Evolutionary conservation across 1,140 invertebrate genomes (phyloP).

Genomic region (Macrobrachium nipponense): DNA sequence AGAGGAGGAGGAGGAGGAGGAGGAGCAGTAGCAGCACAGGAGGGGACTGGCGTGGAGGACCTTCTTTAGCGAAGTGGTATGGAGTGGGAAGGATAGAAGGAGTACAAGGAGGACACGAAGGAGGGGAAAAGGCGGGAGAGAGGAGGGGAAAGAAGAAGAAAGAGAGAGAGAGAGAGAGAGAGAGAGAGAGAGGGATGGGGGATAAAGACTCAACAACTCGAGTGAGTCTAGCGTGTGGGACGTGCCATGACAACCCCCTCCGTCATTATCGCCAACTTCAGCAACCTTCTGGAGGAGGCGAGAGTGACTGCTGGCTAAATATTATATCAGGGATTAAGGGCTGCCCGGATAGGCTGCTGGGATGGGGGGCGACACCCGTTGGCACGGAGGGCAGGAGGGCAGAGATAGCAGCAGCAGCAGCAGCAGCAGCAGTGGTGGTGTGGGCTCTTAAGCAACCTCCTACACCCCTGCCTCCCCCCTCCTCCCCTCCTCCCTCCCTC

Average conservation of each 20-base stretch:
- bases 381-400: slow-evolving; percentile 44
- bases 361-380: slow-evolving; percentile 4
- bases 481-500: background rate
- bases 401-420: background rate
- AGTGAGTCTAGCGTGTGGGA: background rate
- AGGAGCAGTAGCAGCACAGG: background rate
- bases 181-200: slow-evolving; percentile 5
- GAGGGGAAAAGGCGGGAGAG: background rate
- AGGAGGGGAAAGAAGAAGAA: background rate
- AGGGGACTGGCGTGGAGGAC: too few species aligned
- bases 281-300: background rate
- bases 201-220: background rate
- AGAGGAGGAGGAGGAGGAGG: background rate
- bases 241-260: background rate
- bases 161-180: background rate
- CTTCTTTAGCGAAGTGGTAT: too few species aligned
- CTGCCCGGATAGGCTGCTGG: background rate
- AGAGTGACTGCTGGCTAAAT: slow-evolving; percentile 53
- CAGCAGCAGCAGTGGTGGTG: too few species aligned
- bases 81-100: background rate
- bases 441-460: background rate
- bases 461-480: background rate
- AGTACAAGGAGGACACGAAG: background rate
- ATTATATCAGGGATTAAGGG: slow-evolving; percentile 44
- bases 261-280: slow-evolving; percentile 26